phyloP scores from a whole-genome alignment of 2,797 vertebrate genomes.

The Pseudomugil tenellus region DNA sequence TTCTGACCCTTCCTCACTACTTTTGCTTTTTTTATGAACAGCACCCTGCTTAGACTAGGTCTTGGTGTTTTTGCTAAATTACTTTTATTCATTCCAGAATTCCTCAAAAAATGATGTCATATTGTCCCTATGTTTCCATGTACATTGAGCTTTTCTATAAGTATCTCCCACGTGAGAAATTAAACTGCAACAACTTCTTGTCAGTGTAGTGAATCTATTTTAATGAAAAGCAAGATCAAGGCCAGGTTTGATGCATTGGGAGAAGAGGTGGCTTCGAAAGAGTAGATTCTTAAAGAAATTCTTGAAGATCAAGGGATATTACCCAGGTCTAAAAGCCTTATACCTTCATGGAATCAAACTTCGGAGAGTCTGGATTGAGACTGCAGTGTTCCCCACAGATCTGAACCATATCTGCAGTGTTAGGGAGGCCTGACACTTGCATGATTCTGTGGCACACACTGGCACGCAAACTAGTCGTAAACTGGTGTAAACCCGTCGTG shows the following conservation, averaged over 20 bases:
- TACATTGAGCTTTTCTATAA: background rate
- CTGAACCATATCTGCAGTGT: background rate
- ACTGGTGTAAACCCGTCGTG: no score
- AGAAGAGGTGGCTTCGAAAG: background rate
- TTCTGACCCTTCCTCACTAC: background rate
- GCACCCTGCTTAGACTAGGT: background rate
- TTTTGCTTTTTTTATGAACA: background rate
- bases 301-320: background rate
- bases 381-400: background rate
- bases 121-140: background rate
- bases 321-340: background rate
- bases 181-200: no score
- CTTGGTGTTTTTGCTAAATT: background rate
- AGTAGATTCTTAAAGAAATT: background rate
- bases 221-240: background rate
- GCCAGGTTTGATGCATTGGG: background rate
- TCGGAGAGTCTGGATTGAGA: no score
- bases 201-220: no score
- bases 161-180: no score
- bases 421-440: no score
- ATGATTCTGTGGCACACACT: no score
- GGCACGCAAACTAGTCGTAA: no score
- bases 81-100: background rate
- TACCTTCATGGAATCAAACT: background rate
- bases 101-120: background rate